Conservation (phyloP, 2,888 invertebrate species). For the Crepidodera aurea region DNA sequence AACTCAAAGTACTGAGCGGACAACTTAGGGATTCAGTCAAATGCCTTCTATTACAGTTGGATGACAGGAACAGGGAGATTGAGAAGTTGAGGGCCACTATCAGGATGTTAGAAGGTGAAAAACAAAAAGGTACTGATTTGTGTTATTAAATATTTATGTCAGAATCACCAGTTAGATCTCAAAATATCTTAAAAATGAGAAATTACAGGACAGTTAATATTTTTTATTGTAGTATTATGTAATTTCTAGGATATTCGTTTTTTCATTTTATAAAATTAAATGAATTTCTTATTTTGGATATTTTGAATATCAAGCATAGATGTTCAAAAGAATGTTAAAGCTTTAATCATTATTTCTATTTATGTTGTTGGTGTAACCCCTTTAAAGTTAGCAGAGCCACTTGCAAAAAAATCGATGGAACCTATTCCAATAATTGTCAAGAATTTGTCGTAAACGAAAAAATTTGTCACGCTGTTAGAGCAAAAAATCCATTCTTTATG, state of each 20-base stretch:
- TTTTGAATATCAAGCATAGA: too few relatives aligned
- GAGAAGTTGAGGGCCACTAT: constrained; percentile 67
- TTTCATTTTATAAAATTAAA: too few relatives aligned
- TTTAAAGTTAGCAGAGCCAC: too few relatives aligned
- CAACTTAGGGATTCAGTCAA: constrained; percentile 68
- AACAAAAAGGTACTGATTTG: constrained; percentile 56
- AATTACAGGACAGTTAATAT: neutral
- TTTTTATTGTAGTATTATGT: neutral
- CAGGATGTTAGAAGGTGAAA: constrained; percentile 66
- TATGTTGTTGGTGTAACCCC: neutral
- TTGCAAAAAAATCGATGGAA: too few relatives aligned
- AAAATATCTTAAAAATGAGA: neutral
- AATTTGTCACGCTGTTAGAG: too few relatives aligned
- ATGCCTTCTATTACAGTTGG: constrained; percentile 70
- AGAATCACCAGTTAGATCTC: neutral
- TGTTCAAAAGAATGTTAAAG: too few relatives aligned
- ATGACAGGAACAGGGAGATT: constrained; percentile 72
- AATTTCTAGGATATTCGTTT: too few relatives aligned
- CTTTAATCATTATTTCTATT: neutral
- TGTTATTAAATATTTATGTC: constrained; percentile 1
- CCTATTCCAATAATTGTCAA: too few relatives aligned
- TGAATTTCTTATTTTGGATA: neutral
- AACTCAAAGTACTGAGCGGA: constrained; percentile 71
- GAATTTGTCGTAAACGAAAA: too few relatives aligned
- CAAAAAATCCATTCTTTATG: too few relatives aligned